Evolutionary conservation across 2,113 vertebrate genomes (phyloP), one percentile per base, ranked within the genome.

Genomic region (Paradoxurus hermaphroditus): DNA sequence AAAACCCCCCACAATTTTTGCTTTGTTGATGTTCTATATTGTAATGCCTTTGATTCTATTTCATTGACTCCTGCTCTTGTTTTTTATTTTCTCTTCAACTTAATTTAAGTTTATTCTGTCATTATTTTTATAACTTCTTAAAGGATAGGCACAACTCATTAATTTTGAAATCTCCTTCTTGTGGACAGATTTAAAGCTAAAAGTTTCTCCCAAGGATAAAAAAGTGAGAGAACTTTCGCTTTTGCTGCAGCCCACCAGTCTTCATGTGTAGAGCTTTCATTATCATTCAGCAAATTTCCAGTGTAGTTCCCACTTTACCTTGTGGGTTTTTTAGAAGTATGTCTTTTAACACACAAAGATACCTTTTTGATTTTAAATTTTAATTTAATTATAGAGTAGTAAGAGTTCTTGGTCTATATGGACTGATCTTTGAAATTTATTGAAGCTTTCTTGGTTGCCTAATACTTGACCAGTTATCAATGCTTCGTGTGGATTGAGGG

Each of bases 251-350:
- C 91, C 21, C 83, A 95, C 44, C 89, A 68, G 65, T 31, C 49
- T 91, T 81, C 72, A 16, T 34, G 51, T 67, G 25, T 13, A 18
- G 34, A 51, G n/a, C 83, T 95, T 86, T 96, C 79, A 95, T 75
- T 88, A 81, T 79, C 49, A 70, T 96, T 93, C 89, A 97, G 41
- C 18, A 93, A 92, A 89, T 97, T 98, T 97, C 97, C 95, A 97
- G 3, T 79, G 95, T 97, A 97, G 93, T 83, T 96, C 91, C 86
- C 73, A 31, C 44, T 95, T 78, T 86, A 86, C 79, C 75, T 86
- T 82, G 53, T 53, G 86, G 21, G 44, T 72, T 86, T 78, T n/a
- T 75, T 51, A 93, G 67, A 97, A 95, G 15, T 68, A 0, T 70
- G 27, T 75, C 59, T 93, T 84, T 93, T 31, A 56, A 90, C 63